These are phyloP conservation scores for Cyprinodon brontotheroides DNA, from an alignment of 2,113 vertebrate species.

Conservation along the genomic window DNA sequence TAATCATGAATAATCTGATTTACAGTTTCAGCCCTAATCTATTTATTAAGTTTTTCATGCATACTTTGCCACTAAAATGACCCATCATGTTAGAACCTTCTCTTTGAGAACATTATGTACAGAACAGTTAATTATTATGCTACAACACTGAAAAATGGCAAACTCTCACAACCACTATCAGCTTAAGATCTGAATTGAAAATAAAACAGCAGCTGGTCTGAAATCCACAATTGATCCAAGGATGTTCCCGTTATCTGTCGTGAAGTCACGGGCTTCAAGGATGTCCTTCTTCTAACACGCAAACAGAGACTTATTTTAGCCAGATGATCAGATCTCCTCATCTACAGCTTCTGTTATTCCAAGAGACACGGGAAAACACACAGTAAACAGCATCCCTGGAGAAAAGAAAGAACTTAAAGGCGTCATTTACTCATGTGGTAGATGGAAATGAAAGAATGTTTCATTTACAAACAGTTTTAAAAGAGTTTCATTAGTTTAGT, in stretches of 20 bases:
- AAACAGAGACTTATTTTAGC: neutral
- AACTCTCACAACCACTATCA: neutral
- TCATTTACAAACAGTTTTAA: neutral
- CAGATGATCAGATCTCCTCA: slow-evolving; percentile 14
- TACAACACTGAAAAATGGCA: neutral
- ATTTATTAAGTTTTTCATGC: neutral
- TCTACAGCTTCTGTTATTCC: slow-evolving; percentile 25
- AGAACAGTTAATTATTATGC: neutral
- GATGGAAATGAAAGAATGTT: neutral
- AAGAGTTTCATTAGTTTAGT: neutral
- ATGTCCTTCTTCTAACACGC: neutral
- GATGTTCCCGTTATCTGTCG: neutral
- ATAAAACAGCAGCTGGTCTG: neutral
- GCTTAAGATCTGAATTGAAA: neutral
- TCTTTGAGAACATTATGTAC: neutral
- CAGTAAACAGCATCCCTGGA: neutral
- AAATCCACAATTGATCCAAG: neutral
- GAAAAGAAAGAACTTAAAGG: slow-evolving; percentile 21
- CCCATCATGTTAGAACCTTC: neutral
- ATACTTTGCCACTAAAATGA: neutral
- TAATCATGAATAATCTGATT: too few relatives aligned
- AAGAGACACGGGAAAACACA: neutral
- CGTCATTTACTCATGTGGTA: slow-evolving; percentile 15
- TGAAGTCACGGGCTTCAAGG: too few relatives aligned
- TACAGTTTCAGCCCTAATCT: too few relatives aligned